These are phyloP conservation scores for Nasalis larvatus DNA, from an alignment of 2,113 vertebrate species.

Conservation along the genomic window DNA sequence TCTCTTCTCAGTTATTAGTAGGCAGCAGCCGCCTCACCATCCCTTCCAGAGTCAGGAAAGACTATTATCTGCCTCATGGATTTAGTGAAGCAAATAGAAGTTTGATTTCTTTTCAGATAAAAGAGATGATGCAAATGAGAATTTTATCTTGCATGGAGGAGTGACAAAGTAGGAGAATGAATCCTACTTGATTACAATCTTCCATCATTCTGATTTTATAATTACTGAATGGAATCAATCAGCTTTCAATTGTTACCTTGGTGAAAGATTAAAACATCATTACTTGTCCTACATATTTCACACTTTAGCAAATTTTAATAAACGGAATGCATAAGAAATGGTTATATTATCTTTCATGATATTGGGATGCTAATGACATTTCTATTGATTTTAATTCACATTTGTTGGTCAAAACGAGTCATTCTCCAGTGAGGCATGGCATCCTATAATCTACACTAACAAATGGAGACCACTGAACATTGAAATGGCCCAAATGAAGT, in stretches of 20 bases:
- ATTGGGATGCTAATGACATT: constrained; percentile 84
- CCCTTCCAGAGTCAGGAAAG: constrained; percentile 15
- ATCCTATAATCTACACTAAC: constrained; percentile 82
- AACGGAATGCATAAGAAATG: constrained; percentile 87
- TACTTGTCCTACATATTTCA: constrained; percentile 87
- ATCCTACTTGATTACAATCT: constrained; percentile 87
- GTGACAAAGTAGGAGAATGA: constrained; percentile 82
- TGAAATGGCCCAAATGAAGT: constrained; percentile 81
- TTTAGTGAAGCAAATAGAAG: constrained; percentile 81
- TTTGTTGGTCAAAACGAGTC: constrained; percentile 83
- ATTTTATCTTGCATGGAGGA: constrained; percentile 82
- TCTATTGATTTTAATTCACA: constrained; percentile 87
- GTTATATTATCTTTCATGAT: constrained; percentile 82
- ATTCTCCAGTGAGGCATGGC: constrained; percentile 78
- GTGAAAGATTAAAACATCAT: constrained; percentile 87
- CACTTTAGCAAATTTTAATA: constrained; percentile 89
- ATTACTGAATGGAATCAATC: constrained; percentile 90
- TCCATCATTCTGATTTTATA: constrained; percentile 89
- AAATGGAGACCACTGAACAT: constrained; percentile 82
- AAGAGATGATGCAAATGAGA: constrained; percentile 84
- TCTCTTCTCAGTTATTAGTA: constrained; percentile 1
- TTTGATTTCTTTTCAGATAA: constrained; percentile 85
- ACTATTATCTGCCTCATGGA: constrained; percentile 65
- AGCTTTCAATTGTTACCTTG: constrained; percentile 89
- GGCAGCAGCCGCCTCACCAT: neutral